Evolutionary conservation across 2,113 vertebrate species (phyloP), one percentile per base, ranked within the genome.

Genomic region (Aix galericulata): DNA sequence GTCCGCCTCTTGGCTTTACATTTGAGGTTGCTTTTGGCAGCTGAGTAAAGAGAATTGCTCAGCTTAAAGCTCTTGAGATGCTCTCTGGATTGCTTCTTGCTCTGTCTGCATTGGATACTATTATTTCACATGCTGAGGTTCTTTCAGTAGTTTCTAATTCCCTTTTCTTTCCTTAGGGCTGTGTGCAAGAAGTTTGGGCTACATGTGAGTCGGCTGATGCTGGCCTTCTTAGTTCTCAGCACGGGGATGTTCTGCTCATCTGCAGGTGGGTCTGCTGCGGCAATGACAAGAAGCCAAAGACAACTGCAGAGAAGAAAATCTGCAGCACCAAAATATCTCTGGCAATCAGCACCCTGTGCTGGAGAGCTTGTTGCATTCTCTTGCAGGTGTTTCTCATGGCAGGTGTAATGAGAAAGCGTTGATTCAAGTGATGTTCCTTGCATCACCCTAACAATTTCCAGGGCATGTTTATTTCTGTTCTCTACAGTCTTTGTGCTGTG

Each of bases 101-200:
- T 60, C 17, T 77, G 46, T 48, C 7, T 10, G n/a, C 10, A 0
- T 11, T 34, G 32, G 7, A 15, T 26, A 17, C 64, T 74, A 46
- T 29, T 50, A 8, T 50, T 44, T 16, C 16, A 11, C 11, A 5
- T 29, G 5, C 21, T 25, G 74, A 34, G 81, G 36, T 11, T 77
- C 0, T 73, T 80, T 86, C 52, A 25, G 40, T 71, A 56, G 29
- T 25, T 8, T 59, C 44, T 85, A 17, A 89, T 77, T 40, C 26
- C 86, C 66, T 94, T 67, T 88, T 94, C 75, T 68, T 94, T 73
- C 80, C 82, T 56, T 83, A 99, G 99, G 98, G 99, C 99, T 4
- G 99, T 99, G 75, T 99, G 99, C 96, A 99, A 99, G 98, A 99
- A 99, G 96, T 99, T 99, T 96, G 99, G 99, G 60, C 98, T 99